Evolutionary conservation across 2,797 vertebrate species (phyloP), one percentile per base, ranked within the genome.

Genomic region (Scomberomorus guttatus): DNA sequence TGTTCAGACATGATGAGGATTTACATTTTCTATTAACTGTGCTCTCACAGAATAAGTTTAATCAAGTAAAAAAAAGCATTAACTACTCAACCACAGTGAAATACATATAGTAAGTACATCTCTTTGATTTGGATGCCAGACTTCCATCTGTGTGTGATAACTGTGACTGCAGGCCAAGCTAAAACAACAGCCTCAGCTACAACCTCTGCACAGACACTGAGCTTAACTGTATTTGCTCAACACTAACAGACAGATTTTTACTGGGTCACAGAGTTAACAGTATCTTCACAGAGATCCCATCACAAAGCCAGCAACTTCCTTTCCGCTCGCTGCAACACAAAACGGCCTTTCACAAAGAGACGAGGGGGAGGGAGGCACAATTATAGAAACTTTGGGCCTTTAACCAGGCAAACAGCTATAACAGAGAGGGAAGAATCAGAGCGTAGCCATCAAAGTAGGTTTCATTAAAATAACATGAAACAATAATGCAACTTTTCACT

Each of bases 271-370:
- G 63, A 89, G 89, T 90, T 79, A 90, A 90, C 86, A 75, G 42
- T 83, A 81, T 88, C 85, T 80, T 86, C 79, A 81, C 72, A 84
- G 85, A 79, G 87, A 87, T 83, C 63, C 74, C 70, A 77, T 89
- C 84, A 87, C 85, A 87, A 90, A 90, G 85, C 82, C 77, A 58
- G 79, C 78, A 70, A 86, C 86, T 90, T 93, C 83, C 81, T 91
- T 71, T 87, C 79, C 63, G 20, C 82, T 85, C 55, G 1, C 37
- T 65, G 82, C 80, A 71, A 82, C 85, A 90, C 87, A 89, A 89
- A 79, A 86, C 80, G 20, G 72, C 70, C 84, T 83, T 92, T 90
- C 78, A 87, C 75, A 81, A 81, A 77, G 77, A 61, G 55, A 59
- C 22, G 27, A 50, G n/a, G 60, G 37, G 48, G 54, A 3, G 20